phyloP scores from a whole-genome alignment of 2,797 vertebrate genomes.

The Coreius guichenoti region DNA sequence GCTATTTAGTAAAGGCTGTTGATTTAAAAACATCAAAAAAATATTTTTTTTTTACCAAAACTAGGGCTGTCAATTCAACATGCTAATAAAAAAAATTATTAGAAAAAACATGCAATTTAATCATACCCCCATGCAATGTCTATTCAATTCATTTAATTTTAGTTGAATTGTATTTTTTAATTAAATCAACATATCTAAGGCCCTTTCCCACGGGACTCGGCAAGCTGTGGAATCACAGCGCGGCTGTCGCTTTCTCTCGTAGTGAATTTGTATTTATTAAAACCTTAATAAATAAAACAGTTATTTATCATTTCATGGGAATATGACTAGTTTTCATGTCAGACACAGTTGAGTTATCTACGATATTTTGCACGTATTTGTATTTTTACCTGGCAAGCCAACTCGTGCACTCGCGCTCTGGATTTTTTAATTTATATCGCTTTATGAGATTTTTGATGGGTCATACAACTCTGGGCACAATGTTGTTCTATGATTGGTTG shows the following conservation, averaged over 20 bases:
- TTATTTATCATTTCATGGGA: not conserved
- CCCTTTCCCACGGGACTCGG: not conserved
- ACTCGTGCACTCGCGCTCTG: too few relatives aligned
- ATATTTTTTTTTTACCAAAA: too few relatives aligned
- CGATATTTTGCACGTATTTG: not conserved
- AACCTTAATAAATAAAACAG: not conserved
- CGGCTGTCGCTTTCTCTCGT: not conserved
- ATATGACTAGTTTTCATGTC: not conserved
- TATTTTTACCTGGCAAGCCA: not conserved
- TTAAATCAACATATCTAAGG: not conserved
- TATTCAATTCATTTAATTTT: not conserved
- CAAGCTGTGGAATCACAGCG: not conserved
- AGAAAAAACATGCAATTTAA: not conserved
- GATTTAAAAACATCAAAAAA: constrained; percentile 7
- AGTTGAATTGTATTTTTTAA: not conserved
- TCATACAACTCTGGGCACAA: too few relatives aligned
- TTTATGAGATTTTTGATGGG: too few relatives aligned
- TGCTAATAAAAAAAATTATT: not conserved
- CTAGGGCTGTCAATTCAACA: not conserved
- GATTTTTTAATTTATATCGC: too few relatives aligned
- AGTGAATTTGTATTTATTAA: not conserved
- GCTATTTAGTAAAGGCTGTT: not conserved
- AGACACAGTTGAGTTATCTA: too few relatives aligned
- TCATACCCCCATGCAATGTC: not conserved
- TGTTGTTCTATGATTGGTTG: too few relatives aligned